phyloP scores from a whole-genome alignment of 2,113 vertebrate genomes.

The Rallus limicola region DNA sequence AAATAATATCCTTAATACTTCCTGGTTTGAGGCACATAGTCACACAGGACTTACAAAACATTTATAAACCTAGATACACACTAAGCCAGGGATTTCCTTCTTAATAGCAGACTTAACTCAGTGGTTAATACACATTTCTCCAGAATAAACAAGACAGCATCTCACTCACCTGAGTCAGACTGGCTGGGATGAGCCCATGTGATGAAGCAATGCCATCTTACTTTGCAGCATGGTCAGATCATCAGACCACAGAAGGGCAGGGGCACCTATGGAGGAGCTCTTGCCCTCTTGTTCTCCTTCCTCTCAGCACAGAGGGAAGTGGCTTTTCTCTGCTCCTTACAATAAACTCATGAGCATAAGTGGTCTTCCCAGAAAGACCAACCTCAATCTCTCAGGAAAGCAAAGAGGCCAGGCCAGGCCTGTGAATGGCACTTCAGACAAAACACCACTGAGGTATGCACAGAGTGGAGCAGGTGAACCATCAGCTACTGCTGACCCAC shows the following conservation, averaged over 20 bases:
- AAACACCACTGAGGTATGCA: neutral
- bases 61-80: neutral
- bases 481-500: neutral
- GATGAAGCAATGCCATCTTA: rapidly evolving
- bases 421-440: neutral
- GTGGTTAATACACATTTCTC: neutral
- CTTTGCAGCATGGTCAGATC: rapidly evolving
- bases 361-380: too few relatives aligned
- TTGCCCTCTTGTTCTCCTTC: neutral
- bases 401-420: neutral
- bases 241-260: neutral
- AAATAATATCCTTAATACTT: neutral
- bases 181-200: rapidly evolving
- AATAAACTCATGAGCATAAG: neutral
- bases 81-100: neutral
- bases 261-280: rapidly evolving
- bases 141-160: neutral
- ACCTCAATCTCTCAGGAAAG: neutral
- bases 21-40: neutral
- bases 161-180: neutral
- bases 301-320: neutral
- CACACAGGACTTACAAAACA: neutral
- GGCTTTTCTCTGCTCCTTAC: neutral
- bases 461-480: neutral
- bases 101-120: neutral